A percentile compares a stretch with the other conserved stretches of the same genome.
Evolutionary conservation across 2,113 vertebrate genomes (phyloP).

Genomic region (Okapia johnstoni): DNA sequence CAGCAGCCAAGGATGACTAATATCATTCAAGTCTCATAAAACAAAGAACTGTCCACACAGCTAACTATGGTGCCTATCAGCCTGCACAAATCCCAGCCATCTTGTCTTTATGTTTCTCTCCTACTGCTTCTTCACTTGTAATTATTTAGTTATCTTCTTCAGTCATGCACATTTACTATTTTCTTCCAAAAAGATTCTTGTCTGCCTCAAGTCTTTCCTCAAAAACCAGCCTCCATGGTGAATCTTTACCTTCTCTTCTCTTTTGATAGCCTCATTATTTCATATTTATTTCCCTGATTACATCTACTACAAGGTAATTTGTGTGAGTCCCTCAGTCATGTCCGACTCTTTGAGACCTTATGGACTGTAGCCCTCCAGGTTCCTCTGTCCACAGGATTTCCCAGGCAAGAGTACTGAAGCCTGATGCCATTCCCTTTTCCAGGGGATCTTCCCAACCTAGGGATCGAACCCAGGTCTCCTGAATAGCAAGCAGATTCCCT

Average conservation of each 20-base stretch:
- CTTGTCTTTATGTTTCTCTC: background rate
- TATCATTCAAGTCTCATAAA: constrained; percentile 1
- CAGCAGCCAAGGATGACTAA: background rate
- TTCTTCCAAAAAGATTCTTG: background rate
- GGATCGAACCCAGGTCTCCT: background rate
- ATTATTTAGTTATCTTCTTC: background rate
- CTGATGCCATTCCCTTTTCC: background rate
- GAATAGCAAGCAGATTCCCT: background rate
- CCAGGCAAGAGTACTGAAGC: background rate
- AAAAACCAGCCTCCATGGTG: background rate
- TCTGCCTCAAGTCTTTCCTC: background rate
- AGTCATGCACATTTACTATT: background rate
- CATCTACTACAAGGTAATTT: background rate
- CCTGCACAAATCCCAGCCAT: background rate
- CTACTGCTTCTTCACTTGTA: background rate
- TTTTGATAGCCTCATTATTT: background rate
- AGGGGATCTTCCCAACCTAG: background rate
- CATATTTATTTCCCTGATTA: background rate
- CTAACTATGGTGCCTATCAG: background rate
- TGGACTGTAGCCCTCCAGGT: background rate
- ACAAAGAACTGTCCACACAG: background rate
- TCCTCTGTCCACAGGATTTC: background rate
- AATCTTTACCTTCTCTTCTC: background rate
- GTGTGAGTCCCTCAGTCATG: background rate
- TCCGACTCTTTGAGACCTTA: background rate